Evolutionary conservation across 2,888 invertebrate genomes (phyloP), one percentile per base, ranked within the genome.

Genomic region (Aelia acuminata): DNA sequence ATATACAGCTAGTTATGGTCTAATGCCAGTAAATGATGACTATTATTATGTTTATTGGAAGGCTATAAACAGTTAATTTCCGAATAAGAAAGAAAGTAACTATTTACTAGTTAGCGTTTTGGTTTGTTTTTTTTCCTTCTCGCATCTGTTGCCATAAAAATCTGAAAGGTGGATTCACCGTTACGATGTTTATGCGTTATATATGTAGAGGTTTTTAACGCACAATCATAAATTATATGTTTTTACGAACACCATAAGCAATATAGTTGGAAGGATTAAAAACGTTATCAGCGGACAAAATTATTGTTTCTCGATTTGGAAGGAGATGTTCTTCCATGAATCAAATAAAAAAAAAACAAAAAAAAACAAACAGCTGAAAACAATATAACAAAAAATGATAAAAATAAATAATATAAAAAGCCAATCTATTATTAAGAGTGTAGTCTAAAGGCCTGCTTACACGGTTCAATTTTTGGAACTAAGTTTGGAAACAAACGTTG

Each of bases 131-230:
- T 43, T 43, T 7, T 70, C 35, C 18, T 63, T 70, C 7, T 70
- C 13, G 7, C 18, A 18, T 7, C 63, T 70, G 8, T 4, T 3
- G 63, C 63, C 3, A 70, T 70, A 70, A 70, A 70, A 70, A 70
- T 70, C 63, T 31, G 63, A 70, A 35, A 70, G 20, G 63, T 70
- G 31, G 63, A 35, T 70, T 70, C 63, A 31, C 63, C 63, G 63
- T 70, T 70, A 70, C 63, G 63, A 35, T 35, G 31, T 18, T 70
- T 35, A 26, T 70, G 35, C 35, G 31, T 70, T 70, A 15, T 70
- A 70, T 70, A 70, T 35, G 31, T 13, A 70, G 63, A 31, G 35
- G 63, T 70, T 70, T 70, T 70, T 35, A 70, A 70, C 5, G 18
- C 10, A 18, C 18, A 70, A 70, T 70, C 63, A 70, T 70, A 70